These are phyloP conservation scores for Archaeoteleia sp. DNA, from an alignment of 2,888 invertebrate species.

Conservation along the genomic window DNA sequence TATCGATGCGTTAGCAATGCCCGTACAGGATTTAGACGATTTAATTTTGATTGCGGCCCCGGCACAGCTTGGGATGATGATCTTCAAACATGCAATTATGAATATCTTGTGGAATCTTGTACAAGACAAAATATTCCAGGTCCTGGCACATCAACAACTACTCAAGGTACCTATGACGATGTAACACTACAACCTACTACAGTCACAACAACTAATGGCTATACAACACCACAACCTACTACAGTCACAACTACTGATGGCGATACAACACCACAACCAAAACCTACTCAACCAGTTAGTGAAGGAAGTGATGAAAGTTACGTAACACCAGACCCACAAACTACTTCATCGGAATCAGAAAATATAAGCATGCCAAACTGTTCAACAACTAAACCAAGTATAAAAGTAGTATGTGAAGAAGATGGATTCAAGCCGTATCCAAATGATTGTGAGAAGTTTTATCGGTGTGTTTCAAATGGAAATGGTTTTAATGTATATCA, in stretches of 20 bases:
- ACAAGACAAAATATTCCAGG: background rate
- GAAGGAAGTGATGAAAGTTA: too few species aligned
- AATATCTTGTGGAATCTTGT: constrained; percentile 53
- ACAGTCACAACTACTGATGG: too few species aligned
- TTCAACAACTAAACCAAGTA: constrained; percentile 59
- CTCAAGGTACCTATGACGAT: too few species aligned
- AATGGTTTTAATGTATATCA: constrained; percentile 80
- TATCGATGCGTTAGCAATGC: constrained; percentile 84
- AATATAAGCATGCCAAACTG: too few species aligned
- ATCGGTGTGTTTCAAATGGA: constrained; percentile 81
- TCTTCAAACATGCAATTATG: constrained; percentile 83
- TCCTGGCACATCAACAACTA: too few species aligned
- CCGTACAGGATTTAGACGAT: constrained; percentile 78
- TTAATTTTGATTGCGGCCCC: constrained; percentile 84
- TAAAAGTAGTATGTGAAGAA: constrained; percentile 73
- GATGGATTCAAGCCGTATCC: constrained; percentile 81
- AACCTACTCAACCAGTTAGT: too few species aligned
- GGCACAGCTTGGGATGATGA: constrained; percentile 87
- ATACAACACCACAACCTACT: too few species aligned
- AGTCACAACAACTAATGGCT: too few species aligned
- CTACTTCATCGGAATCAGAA: too few species aligned
- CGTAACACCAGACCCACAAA: too few species aligned
- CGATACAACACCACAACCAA: too few species aligned
- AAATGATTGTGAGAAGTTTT: constrained; percentile 80
- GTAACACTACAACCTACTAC: too few species aligned